A percentile compares a stretch with the other conserved stretches of the same genome.
Evolutionary conservation across 2,888 invertebrate species (phyloP).

Genomic region (Agapetus fuscipes): DNA sequence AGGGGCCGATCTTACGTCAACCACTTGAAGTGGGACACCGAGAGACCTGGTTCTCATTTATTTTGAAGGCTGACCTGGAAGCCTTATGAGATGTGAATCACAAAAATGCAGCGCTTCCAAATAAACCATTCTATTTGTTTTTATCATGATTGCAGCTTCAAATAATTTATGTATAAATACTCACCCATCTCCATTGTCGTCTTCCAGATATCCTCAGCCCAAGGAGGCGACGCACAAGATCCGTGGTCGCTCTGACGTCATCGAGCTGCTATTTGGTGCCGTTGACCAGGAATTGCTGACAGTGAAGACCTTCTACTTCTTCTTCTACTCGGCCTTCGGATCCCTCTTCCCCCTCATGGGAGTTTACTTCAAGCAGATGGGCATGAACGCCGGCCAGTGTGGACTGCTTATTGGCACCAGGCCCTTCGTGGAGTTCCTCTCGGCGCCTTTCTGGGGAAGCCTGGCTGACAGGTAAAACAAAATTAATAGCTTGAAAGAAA

Average conservation of each 20-base stretch:
- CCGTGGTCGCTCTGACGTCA: constrained; percentile 72
- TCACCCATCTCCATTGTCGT: no score
- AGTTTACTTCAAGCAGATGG: constrained; percentile 99
- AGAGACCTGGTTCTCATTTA: no score
- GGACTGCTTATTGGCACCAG: constrained; percentile 91
- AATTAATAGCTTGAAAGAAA: not conserved
- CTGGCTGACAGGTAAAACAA: constrained; percentile 69
- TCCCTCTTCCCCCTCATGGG: constrained; percentile 97
- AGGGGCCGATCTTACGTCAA: no score
- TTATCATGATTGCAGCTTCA: no score
- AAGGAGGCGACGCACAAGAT: constrained; percentile 87
- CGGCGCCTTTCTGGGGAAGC: constrained; percentile 97
- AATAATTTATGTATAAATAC: no score
- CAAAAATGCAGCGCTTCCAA: no score
- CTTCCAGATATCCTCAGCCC: constrained; percentile 65
- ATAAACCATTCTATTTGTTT: no score
- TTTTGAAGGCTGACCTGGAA: no score
- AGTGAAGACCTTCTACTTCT: constrained; percentile 97
- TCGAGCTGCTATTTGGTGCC: constrained; percentile 76
- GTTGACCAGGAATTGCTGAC: constrained; percentile 88
- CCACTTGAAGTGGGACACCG: no score
- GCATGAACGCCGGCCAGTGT: constrained; percentile 95
- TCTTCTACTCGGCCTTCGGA: constrained; percentile 98
- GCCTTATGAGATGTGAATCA: no score
- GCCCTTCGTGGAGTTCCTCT: constrained; percentile 94